phyloP scores from a whole-genome alignment of 2,797 vertebrate species.

The Micropoecilia bifurca region DNA sequence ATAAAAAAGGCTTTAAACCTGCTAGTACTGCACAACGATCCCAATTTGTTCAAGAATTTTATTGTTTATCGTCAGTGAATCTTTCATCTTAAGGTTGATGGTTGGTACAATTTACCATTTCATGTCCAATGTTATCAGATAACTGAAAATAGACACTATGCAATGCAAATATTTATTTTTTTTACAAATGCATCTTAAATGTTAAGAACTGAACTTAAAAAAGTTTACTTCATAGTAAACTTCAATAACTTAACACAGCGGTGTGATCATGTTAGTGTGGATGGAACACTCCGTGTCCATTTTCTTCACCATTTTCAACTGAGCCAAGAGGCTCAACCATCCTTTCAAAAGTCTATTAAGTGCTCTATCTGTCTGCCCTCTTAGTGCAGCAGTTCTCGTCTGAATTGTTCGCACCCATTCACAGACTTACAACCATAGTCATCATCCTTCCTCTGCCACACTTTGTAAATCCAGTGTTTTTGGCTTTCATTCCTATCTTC shows the following conservation, averaged over 20 bases:
- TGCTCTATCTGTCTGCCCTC: constrained; percentile 16
- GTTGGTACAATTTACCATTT: not conserved
- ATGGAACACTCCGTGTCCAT: constrained; percentile 6
- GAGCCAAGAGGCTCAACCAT: constrained; percentile 10
- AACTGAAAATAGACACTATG: not conserved
- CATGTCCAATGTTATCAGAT: not conserved
- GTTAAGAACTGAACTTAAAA: not conserved
- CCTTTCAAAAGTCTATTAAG: constrained; percentile 39
- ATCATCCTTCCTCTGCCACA: not conserved
- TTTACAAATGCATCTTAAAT: not conserved
- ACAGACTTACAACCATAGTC: constrained; percentile 8
- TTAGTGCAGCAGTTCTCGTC: not conserved
- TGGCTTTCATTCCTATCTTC: constrained; percentile 7
- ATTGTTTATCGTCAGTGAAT: not conserved
- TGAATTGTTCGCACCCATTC: constrained; percentile 8
- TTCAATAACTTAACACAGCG: not conserved
- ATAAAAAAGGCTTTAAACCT: not conserved
- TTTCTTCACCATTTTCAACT: constrained; percentile 29
- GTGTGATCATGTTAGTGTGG: constrained; percentile 5
- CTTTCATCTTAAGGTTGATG: not conserved
- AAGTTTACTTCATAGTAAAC: constrained; percentile 2
- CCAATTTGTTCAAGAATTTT: not conserved
- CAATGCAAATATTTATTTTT: not conserved
- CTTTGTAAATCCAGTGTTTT: constrained; percentile 12
- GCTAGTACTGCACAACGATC: not conserved